A percentile compares a stretch with the other conserved stretches of the same genome.
These are phyloP conservation scores for pig (Sus scrofa) DNA, from an alignment of 2,113 vertebrate species.

Conservation along the genomic window T2T-Sscrofa CM000820.6:27336001-27336500, in stretches of 20 bases:
- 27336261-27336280: not conserved
- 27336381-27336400: no score
- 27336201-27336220: not conserved
- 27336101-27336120: not conserved
- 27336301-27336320: not conserved
- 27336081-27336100: not conserved
- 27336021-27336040: not conserved
- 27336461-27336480: no score
- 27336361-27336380: no score
- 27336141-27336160: not conserved
- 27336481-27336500: no score
- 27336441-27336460: no score
- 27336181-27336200: not conserved
- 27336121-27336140: not conserved
- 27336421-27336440: no score
- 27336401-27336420: no score
- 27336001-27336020: not conserved
- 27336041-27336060: not conserved
- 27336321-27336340: no score
- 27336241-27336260: slow-evolving; percentile 25
- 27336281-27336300: not conserved
- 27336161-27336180: not conserved
- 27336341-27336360: no score
- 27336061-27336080: slow-evolving; percentile 5
- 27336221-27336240: not conserved